phyloP scores from a whole-genome alignment of 2,113 vertebrate genomes.

The Rhinichthys klamathensis region DNA sequence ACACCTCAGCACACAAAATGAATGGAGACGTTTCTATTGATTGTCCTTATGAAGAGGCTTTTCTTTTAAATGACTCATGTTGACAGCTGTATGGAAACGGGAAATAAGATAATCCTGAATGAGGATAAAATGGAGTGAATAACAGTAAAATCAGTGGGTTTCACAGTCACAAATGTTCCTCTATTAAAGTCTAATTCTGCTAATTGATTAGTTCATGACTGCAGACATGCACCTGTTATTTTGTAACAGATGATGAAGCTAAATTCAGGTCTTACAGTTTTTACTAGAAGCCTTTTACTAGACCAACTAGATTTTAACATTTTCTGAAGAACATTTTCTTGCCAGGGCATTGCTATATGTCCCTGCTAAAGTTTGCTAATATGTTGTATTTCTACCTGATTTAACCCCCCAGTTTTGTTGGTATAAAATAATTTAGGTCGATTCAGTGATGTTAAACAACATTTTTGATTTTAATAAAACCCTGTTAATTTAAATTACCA shows the following conservation, averaged over 20 bases:
- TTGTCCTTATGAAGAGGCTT: constrained; percentile 1
- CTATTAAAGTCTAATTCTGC: not conserved
- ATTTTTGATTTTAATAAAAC: not conserved
- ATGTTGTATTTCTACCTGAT: not conserved
- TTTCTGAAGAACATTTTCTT: not conserved
- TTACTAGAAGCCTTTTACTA: not conserved
- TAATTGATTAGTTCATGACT: not conserved
- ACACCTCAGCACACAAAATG: constrained; percentile 5
- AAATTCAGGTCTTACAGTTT: not conserved
- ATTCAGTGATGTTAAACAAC: not conserved
- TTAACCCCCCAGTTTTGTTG: not conserved
- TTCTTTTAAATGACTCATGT: constrained; percentile 27
- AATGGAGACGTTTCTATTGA: constrained; percentile 35
- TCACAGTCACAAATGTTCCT: not conserved
- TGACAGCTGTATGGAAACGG: not conserved
- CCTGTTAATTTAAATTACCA: not conserved
- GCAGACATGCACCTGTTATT: not conserved
- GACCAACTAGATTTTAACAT: not conserved
- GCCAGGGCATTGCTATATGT: not conserved
- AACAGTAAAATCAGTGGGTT: not conserved
- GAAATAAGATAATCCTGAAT: constrained; percentile 12
- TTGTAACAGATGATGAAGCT: not conserved
- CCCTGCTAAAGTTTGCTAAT: not conserved
- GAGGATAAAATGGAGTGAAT: not conserved
- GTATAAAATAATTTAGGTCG: not conserved